A percentile compares a stretch with the other conserved stretches of the same genome.
Conservation (phyloP, 1,140 invertebrate genomes). For the Yoshiicerus persimilis region DNA sequence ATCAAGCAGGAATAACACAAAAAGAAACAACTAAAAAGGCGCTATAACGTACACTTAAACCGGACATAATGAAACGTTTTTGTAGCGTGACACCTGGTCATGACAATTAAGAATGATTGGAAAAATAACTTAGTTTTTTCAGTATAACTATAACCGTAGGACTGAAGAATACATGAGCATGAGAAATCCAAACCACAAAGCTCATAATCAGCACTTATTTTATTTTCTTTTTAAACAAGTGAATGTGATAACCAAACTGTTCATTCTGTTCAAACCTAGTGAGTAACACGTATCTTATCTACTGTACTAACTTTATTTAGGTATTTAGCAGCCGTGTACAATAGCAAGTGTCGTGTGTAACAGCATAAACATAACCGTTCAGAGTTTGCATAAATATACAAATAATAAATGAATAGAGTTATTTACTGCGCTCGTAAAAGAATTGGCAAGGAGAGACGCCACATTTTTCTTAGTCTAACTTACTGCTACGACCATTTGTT, state of each 20-base stretch:
- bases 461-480: not conserved
- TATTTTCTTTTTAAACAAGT: not conserved
- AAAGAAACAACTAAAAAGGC: not conserved
- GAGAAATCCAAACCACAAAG: not conserved
- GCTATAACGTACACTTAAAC: not conserved
- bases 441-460: not conserved
- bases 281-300: not conserved
- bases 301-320: not conserved
- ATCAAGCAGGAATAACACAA: not conserved
- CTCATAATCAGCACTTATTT: not conserved
- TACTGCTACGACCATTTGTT: not conserved
- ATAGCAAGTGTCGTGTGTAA: too few relatives aligned
- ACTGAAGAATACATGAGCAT: not conserved
- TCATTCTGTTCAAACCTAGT: not conserved
- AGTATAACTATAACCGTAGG: not conserved
- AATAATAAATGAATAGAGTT: slow-evolving; percentile 18
- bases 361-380: not conserved
- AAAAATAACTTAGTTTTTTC: not conserved
- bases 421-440: not conserved
- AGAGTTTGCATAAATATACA: not conserved
- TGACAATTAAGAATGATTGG: slow-evolving; percentile 14
- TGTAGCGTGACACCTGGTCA: not conserved
- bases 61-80: not conserved
- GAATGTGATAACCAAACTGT: not conserved
- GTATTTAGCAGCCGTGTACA: not conserved